phyloP scores from a whole-genome alignment of 2,888 invertebrate genomes.

The Drosophila atripex region DNA sequence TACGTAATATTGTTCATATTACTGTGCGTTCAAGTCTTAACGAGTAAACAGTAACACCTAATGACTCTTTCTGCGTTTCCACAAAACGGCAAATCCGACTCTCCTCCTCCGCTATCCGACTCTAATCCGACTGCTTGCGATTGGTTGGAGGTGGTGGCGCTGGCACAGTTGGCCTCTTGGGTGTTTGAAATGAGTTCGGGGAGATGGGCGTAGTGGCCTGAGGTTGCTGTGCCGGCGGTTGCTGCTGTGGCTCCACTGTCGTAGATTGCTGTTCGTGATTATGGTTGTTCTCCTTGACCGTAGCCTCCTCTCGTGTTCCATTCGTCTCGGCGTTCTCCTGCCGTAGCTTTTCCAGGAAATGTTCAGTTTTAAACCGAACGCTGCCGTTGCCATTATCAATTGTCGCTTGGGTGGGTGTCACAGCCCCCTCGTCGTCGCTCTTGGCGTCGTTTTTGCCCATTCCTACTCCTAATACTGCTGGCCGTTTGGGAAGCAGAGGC shows the following conservation, averaged over 20 bases:
- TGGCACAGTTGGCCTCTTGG: constrained; percentile 81
- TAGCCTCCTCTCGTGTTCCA: constrained; percentile 49
- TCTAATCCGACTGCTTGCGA: constrained; percentile 76
- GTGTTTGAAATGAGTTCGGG: constrained; percentile 78
- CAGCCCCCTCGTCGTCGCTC: constrained; percentile 74
- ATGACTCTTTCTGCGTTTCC: constrained; percentile 43
- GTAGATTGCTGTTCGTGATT: constrained; percentile 54
- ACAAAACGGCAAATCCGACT: neutral
- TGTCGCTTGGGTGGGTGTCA: constrained; percentile 66
- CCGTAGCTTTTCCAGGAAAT: constrained; percentile 70
- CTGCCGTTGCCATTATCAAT: constrained; percentile 69
- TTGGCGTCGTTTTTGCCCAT: constrained; percentile 54
- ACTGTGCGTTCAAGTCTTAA: constrained; percentile 64
- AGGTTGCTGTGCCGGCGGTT: constrained; percentile 29
- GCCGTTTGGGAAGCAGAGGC: constrained; percentile 92
- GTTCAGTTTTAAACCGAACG: constrained; percentile 68
- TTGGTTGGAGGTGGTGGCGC: constrained; percentile 80
- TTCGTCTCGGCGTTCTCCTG: constrained; percentile 74
- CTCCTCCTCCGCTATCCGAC: neutral
- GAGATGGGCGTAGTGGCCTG: constrained; percentile 80
- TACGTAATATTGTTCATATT: constrained; percentile 48
- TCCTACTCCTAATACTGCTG: constrained; percentile 80
- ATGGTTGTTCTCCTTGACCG: constrained; percentile 49
- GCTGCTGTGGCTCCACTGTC: constrained; percentile 37
- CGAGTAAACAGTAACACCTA: constrained; percentile 49